Conservation (phyloP, 1,140 invertebrate genomes). For the Scaptomyza pallida region DNA sequence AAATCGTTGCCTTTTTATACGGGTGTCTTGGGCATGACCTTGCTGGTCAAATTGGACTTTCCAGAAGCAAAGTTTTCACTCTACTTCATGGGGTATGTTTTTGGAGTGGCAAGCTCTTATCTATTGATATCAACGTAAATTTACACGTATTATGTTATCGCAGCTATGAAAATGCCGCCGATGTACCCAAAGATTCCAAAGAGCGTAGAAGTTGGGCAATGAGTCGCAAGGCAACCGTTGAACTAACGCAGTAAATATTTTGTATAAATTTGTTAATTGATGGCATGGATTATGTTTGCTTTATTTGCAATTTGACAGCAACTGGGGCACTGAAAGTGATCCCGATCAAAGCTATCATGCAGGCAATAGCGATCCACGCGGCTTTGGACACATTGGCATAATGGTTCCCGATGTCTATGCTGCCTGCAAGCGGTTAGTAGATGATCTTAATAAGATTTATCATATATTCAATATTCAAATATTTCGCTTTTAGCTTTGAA, state of each 20-base stretch:
- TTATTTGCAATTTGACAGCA: slow-evolving; percentile 87
- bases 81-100: slow-evolving; percentile 92
- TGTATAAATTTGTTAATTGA: slow-evolving; percentile 1
- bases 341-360: slow-evolving; percentile 92
- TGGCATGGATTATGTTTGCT: background rate
- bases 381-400: slow-evolving; percentile 96
- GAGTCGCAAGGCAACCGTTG: slow-evolving; percentile 93
- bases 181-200: slow-evolving; percentile 89
- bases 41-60: slow-evolving; percentile 95
- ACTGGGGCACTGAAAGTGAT: slow-evolving; percentile 96
- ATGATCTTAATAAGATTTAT: background rate
- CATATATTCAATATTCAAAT: background rate
- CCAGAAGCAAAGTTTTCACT: slow-evolving; percentile 95
- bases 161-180: slow-evolving; percentile 89
- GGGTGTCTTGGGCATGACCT: slow-evolving; percentile 94
- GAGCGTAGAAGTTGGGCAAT: slow-evolving; percentile 91
- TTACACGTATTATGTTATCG: background rate
- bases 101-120: slow-evolving; percentile 25
- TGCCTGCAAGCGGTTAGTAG: slow-evolving; percentile 88
- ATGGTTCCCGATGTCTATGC: slow-evolving; percentile 94
- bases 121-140: slow-evolving; percentile 15
- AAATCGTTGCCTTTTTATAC: slow-evolving; percentile 96
- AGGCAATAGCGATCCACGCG: slow-evolving; percentile 95
- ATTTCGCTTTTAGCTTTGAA: slow-evolving; percentile 87
- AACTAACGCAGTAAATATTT: slow-evolving; percentile 93